Evolutionary conservation across 35 echinoderm and acorn worm genomes (phyloP).

Genomic region (Heliocidaris tuberculata): DNA sequence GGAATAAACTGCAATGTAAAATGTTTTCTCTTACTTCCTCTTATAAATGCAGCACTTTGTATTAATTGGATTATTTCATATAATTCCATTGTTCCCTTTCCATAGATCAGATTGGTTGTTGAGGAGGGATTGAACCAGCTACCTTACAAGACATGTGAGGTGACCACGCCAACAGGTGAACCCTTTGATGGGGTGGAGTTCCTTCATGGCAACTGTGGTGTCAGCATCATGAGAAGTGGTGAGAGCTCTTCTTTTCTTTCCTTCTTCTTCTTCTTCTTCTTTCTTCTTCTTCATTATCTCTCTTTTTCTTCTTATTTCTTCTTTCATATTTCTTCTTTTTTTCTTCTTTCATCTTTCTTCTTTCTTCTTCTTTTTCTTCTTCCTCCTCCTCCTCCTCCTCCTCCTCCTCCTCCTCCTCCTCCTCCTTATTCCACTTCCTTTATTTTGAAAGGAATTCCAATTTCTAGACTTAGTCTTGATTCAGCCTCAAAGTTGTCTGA

Average conservation of each 20-base stretch:
- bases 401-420: no score
- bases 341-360: not conserved
- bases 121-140: slow-evolving; percentile 96
- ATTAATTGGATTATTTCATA: no score
- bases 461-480: no score
- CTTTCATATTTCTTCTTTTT: not conserved
- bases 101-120: slow-evolving; percentile 88
- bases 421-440: no score
- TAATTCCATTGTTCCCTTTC: not conserved
- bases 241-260: not conserved
- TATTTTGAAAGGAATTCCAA: no score
- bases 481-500: no score
- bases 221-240: slow-evolving; percentile 99
- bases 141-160: slow-evolving; percentile 74
- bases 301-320: not conserved
- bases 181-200: slow-evolving; percentile 84
- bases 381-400: no score
- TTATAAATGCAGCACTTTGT: not conserved
- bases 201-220: slow-evolving; percentile 95
- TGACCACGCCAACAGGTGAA: slow-evolving; percentile 87
- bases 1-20: not conserved
- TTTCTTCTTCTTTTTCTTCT: no score
- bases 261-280: not conserved
- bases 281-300: not conserved
- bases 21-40: not conserved